phyloP scores from a whole-genome alignment of 2,797 vertebrate genomes.

The Eleutherodactylus coqui region DNA sequence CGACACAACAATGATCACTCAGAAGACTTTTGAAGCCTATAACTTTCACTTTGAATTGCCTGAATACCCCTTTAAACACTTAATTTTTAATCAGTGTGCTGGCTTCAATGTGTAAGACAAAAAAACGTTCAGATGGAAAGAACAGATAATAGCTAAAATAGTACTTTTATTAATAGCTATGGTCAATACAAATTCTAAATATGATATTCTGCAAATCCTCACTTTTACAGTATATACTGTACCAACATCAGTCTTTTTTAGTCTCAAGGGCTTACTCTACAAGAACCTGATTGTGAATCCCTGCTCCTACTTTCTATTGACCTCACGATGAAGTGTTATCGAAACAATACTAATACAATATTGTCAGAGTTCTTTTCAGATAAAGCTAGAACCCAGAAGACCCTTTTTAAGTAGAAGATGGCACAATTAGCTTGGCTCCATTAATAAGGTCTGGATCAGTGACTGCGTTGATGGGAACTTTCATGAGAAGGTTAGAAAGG shows the following conservation, averaged over 20 bases:
- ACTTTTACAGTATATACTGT: background rate
- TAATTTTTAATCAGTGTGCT: too few species aligned
- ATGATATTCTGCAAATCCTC: too few species aligned
- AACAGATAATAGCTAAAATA: too few species aligned
- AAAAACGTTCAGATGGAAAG: too few species aligned
- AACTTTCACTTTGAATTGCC: too few species aligned
- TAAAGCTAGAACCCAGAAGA: background rate
- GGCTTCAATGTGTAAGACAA: too few species aligned
- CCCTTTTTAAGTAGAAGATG: background rate
- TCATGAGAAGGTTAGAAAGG: conserved; percentile 5
- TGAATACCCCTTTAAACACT: too few species aligned
- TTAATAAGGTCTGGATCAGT: background rate
- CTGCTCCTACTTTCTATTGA: background rate
- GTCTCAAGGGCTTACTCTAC: background rate
- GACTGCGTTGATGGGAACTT: conserved; percentile 1
- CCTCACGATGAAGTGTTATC: background rate
- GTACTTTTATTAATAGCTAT: too few species aligned
- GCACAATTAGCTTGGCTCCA: background rate
- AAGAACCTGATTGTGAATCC: background rate
- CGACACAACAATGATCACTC: too few species aligned
- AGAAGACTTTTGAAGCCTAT: too few species aligned
- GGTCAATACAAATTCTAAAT: too few species aligned
- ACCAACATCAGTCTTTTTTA: background rate
- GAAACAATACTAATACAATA: background rate
- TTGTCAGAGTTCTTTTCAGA: background rate